A percentile compares a stretch with the other conserved stretches of the same genome.
Evolutionary conservation across 2,888 invertebrate species (phyloP).

Genomic region (Sericinus montela): DNA sequence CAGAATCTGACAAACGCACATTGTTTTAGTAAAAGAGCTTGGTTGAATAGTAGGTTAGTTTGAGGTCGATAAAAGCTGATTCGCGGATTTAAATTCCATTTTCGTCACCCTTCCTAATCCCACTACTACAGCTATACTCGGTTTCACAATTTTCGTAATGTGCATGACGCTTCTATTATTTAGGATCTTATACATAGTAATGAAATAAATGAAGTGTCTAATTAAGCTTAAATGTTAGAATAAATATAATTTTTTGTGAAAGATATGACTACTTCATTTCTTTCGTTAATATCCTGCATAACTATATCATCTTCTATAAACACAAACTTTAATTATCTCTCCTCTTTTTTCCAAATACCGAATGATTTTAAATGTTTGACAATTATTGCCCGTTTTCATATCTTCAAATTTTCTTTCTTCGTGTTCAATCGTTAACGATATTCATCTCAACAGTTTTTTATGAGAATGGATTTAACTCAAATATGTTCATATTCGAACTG

Average conservation of each 20-base stretch:
- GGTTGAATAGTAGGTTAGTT: conserved; percentile 72
- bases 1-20: conserved; percentile 68
- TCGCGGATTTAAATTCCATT: conserved; percentile 50
- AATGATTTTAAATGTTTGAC: conserved; percentile 44
- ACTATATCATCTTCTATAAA: conserved; percentile 55
- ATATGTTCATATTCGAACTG: conserved; percentile 36
- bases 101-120: conserved; percentile 61
- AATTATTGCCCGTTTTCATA: conserved; percentile 46
- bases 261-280: conserved; percentile 26
- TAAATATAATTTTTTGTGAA: background rate
- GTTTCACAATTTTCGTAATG: conserved; percentile 64
- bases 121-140: conserved; percentile 67
- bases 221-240: conserved; percentile 1
- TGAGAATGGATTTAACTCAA: conserved; percentile 34
- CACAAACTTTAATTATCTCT: conserved; percentile 28
- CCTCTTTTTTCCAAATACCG: conserved; percentile 43
- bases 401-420: conserved; percentile 41
- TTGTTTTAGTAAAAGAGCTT: conserved; percentile 62
- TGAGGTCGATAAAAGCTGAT: conserved; percentile 64
- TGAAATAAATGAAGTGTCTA: conserved; percentile 44
- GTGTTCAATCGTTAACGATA: conserved; percentile 31
- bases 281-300: conserved; percentile 51
- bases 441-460: conserved; percentile 13
- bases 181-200: conserved; percentile 48
- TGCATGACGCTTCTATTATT: conserved; percentile 75